These are phyloP conservation scores for Psilopsiagon aymara DNA, from an alignment of 2,113 vertebrate species.

Conservation along the genomic window DNA sequence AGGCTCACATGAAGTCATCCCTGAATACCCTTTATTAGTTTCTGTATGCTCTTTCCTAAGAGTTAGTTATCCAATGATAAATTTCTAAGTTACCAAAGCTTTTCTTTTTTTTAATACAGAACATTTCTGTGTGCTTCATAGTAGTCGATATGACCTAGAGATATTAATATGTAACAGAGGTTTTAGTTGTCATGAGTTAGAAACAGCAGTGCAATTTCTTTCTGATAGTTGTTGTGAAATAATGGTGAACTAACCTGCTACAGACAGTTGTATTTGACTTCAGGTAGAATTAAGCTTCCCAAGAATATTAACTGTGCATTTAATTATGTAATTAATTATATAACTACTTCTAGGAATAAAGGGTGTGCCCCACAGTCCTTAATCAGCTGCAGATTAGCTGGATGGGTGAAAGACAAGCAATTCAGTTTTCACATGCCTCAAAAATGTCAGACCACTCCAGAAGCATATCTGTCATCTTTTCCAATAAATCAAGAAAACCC, in stretches of 20 bases:
- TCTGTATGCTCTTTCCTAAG: neutral
- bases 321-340: neutral
- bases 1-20: neutral
- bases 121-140: neutral
- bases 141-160: neutral
- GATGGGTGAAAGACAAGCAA: conserved; percentile 88
- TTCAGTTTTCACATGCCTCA: conserved; percentile 74
- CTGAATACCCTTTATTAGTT: neutral
- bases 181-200: neutral
- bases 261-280: neutral
- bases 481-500: neutral
- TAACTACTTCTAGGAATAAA: conserved; percentile 83
- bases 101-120: neutral
- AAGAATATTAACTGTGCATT: neutral
- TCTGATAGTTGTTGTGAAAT: neutral
- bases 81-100: neutral
- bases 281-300: neutral
- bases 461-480: neutral
- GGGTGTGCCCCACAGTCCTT: conserved; percentile 79
- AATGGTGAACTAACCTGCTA: neutral
- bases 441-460: neutral
- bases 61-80: neutral
- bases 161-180: neutral
- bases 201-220: neutral
- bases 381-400: conserved; percentile 84